Evolutionary conservation across 2,113 vertebrate genomes (phyloP).

Genomic region (Hippopotamus amphibius): DNA sequence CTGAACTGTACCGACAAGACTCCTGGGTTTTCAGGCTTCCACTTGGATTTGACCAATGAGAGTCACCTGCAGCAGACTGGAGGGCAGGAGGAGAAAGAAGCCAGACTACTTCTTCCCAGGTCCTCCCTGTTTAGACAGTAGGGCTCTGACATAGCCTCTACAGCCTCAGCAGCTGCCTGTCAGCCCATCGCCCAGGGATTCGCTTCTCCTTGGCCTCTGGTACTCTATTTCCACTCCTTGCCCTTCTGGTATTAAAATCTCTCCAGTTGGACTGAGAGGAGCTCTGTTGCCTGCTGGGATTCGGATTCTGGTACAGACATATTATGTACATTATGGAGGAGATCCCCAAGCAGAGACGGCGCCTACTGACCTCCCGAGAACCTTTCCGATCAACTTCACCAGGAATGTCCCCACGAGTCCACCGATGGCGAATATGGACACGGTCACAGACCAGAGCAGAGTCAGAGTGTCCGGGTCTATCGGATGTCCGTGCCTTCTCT

Average conservation of each 20-base stretch:
- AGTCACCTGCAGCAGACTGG: not conserved
- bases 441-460: conserved; percentile 95
- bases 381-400: conserved; percentile 90
- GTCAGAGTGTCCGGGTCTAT: conserved; percentile 86
- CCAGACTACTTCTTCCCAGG: not conserved
- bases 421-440: conserved; percentile 96
- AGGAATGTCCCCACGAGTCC: conserved; percentile 92
- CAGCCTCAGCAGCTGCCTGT: not conserved
- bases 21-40: not conserved
- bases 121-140: too few species aligned
- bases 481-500: conserved; percentile 85
- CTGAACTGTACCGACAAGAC: too few species aligned
- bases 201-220: not conserved
- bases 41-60: not conserved
- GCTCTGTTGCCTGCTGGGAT: not conserved
- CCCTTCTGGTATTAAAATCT: not conserved
- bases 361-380: conserved; percentile 92
- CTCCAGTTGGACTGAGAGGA: not conserved
- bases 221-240: not conserved
- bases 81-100: not conserved
- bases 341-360: not conserved
- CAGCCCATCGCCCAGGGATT: rapidly evolving
- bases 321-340: not conserved
- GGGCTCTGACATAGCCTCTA: not conserved
- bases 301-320: not conserved